Evolutionary conservation across 1,140 invertebrate species (phyloP), one percentile per base, ranked within the genome.

Genomic region (Polypedilum vanderplanki): DNA sequence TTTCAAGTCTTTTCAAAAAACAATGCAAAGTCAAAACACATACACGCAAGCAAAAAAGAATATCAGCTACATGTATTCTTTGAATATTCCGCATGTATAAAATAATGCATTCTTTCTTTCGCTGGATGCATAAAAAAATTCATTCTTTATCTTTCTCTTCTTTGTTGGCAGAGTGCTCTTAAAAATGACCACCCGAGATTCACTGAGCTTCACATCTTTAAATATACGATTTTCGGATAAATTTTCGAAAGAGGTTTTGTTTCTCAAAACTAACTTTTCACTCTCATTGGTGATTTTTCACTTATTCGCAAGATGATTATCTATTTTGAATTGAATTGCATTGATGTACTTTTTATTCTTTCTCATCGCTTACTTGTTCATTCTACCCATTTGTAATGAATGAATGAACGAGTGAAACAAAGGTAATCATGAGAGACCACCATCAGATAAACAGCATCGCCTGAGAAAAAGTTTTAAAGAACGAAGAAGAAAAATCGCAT

Each of bases 271-370:
- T 46, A 15, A 8, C 41, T 46, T 8, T 46, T 4, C 40, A 41
- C 15, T 46, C 41, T 46, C 41, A 46, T 46, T 46, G 41, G 41
- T 46, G 15, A 46, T 46, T 46, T 46, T n/a, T 46, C 41, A 46
- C 15, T 46, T 10, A 46, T 46, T 46, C 41, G 41, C 41, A 15
- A 46, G 41, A 46, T 46, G 41, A 46, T 46, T 46, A 46, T 46
- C 41, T 46, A 46, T 46, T 46, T 46, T 46, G 41, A 46, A 46
- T 46, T 46, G 41, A 46, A 46, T 46, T 46, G 41, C 41, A 46
- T n/a, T n/a, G n/a, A 46, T 46, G 41, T 46, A 15, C 41, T 15
- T 46, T 46, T 46, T 46, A 10, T 10, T 8, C 15, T 46, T 8
- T 46, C 1, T 46, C 1, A 1, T 8, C 15, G 9, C 1, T 46